These are phyloP conservation scores for Podabrus alpinus DNA, from an alignment of 2,888 invertebrate species.

Conservation along the genomic window DNA sequence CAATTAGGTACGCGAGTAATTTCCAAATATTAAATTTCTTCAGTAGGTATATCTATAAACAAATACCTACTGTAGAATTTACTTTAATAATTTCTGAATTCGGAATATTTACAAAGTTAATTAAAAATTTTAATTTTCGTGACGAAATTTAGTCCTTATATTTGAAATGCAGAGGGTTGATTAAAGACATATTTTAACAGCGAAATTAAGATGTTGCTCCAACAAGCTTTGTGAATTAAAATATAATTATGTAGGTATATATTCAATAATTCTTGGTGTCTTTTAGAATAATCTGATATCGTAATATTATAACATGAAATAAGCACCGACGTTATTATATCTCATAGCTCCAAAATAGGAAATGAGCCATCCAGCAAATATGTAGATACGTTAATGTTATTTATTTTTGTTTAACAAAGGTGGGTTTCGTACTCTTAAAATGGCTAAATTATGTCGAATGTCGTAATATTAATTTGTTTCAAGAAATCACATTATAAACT, in stretches of 20 bases:
- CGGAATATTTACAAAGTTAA: neutral
- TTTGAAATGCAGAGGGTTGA: no score
- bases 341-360: neutral
- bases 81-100: no score
- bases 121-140: neutral
- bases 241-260: neutral
- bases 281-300: neutral
- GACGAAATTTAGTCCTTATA: neutral
- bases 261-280: neutral
- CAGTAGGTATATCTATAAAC: neutral
- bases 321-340: neutral
- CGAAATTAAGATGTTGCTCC: neutral
- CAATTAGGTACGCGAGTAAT: neutral
- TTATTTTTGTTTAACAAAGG: neutral
- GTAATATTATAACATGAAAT: neutral
- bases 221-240: neutral
- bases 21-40: neutral
- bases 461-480: neutral
- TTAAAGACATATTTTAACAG: neutral
- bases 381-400: no score
- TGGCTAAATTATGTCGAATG: neutral
- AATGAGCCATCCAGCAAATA: neutral
- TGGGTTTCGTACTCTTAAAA: neutral
- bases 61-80: no score
- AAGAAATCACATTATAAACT: no score